Conservation (phyloP, 2,888 invertebrate species). For the Sussaba pulchella region DNA sequence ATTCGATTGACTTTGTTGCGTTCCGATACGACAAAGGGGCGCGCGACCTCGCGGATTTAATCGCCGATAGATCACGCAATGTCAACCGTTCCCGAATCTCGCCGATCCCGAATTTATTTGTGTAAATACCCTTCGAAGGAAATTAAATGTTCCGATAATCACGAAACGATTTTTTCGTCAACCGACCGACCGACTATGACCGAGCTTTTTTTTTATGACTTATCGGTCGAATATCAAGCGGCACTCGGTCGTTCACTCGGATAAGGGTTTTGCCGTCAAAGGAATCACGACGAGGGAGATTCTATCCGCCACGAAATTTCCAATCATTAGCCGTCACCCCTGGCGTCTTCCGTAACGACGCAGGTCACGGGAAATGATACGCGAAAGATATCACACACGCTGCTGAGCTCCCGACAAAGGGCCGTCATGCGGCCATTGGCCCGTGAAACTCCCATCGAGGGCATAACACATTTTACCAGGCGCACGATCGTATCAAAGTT, state of each 20-base stretch:
- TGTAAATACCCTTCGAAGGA: background rate
- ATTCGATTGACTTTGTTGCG: no score
- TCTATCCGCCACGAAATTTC: background rate
- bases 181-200: slow-evolving; percentile 1
- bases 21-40: no score
- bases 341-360: slow-evolving; percentile 14
- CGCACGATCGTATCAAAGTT: background rate
- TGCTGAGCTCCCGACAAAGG: slow-evolving; percentile 32
- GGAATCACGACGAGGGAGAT: background rate
- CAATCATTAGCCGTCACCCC: background rate
- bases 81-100: background rate
- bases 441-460: background rate
- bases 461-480: slow-evolving; percentile 21
- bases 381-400: slow-evolving; percentile 19
- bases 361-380: slow-evolving; percentile 47
- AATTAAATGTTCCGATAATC: background rate
- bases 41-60: no score
- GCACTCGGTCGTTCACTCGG: background rate
- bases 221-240: background rate
- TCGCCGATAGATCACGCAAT: background rate
- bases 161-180: background rate
- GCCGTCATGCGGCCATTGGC: slow-evolving; percentile 1
- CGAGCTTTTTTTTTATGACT: background rate
- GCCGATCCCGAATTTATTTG: background rate
- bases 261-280: background rate